Conservation (phyloP, 2,797 vertebrate genomes). For the Enteromius radiatus region DNA sequence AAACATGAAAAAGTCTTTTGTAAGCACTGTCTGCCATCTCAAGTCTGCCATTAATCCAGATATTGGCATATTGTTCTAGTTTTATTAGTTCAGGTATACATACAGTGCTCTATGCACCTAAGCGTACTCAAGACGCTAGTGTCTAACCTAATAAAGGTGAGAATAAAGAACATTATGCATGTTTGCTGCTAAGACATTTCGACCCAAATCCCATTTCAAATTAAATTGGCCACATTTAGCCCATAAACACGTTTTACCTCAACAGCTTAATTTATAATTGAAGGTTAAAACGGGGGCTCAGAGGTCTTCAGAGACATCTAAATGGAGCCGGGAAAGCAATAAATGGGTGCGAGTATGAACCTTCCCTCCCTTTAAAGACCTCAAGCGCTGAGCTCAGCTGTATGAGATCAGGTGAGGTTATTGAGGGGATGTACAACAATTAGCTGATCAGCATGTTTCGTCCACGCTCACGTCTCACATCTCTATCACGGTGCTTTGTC, state of each 20-base stretch:
- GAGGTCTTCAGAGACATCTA: constrained; percentile 74
- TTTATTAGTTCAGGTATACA: constrained; percentile 24
- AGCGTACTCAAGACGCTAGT: background rate
- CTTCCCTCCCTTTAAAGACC: constrained; percentile 78
- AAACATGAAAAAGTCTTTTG: constrained; percentile 4
- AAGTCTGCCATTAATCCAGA: constrained; percentile 10
- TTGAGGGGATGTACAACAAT: constrained; percentile 55
- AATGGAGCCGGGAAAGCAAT: constrained; percentile 76
- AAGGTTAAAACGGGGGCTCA: constrained; percentile 79
- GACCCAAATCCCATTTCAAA: constrained; percentile 84
- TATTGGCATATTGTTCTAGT: background rate
- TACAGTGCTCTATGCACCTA: background rate
- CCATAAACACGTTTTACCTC: constrained; percentile 79
- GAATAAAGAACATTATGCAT: constrained; percentile 61
- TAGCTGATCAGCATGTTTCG: constrained; percentile 49
- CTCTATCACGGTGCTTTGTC: constrained; percentile 15
- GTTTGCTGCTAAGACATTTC: constrained; percentile 79
- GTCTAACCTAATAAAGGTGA: constrained; percentile 45
- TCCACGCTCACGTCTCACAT: constrained; percentile 10
- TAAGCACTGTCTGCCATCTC: background rate
- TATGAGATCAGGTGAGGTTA: constrained; percentile 63
- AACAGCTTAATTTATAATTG: constrained; percentile 84
- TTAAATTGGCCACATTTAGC: constrained; percentile 82
- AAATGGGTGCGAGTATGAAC: constrained; percentile 80
- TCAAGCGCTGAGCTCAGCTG: constrained; percentile 79